Evolutionary conservation across 2,797 vertebrate species (phyloP), one percentile per base, ranked within the genome.

Genomic region (Acanthornis magna): DNA sequence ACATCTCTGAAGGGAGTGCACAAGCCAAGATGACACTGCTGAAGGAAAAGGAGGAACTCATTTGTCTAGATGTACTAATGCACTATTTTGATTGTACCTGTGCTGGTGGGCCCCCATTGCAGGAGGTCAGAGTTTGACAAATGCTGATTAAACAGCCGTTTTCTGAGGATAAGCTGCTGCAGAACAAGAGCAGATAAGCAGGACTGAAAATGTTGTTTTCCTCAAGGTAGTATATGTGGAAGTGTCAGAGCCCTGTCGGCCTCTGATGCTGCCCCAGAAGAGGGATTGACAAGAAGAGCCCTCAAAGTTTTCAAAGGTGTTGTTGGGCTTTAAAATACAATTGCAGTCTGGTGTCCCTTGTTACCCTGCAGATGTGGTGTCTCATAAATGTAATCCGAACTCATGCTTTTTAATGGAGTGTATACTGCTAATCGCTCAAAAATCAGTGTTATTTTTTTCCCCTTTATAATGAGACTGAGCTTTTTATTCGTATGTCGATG

Each of bases 21-120:
- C 43, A 94, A 96, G 54, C 71, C 57, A 38, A 71, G 88, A 82
- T 87, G 93, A 95, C 90, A 91, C 36, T 1, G 8, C 72, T 79
- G 79, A 91, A 91, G 74, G 58, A 92, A 87, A 84, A 82, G 45
- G 63, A 86, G 74, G 42, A 93, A 58, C 38, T 67, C 36, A 48
- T 94, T 96, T 95, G 67, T 87, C 85, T 79, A 65, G 38, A 82
- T 93, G 81, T 93, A 85, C 47, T 80, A 76, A 85, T 80, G 60
- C 80, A 91, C 82, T 91, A 82, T 79, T 96, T 90, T 82, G 93
- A 87, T 87, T 82, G 57, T 77, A 58, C 27, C 32, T 15, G 5
- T 1, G 4, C 53, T 82, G 38, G 38, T 74, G 63, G 54, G 38
- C 15, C 71, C 18, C 63, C 63, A 71, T 77, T 90, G 76, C 42